Conservation (phyloP, 2,888 invertebrate genomes). For the Eristalis pertinax region DNA sequence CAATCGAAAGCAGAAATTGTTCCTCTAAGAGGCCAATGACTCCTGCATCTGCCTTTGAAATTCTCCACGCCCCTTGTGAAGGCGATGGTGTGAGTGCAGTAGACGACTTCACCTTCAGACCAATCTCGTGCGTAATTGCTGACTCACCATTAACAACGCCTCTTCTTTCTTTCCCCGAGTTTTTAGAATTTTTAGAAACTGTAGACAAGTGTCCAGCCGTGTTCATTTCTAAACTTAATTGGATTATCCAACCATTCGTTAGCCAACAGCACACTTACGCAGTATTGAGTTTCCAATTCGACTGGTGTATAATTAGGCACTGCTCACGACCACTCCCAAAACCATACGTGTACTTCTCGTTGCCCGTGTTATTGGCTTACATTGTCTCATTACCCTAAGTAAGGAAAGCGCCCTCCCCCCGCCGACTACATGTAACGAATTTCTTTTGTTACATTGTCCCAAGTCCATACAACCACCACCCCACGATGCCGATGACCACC, state of each 20-base stretch:
- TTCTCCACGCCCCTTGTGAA: too few species aligned
- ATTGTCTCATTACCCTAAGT: background rate
- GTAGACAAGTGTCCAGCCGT: too few species aligned
- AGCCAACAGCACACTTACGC: background rate
- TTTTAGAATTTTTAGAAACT: too few species aligned
- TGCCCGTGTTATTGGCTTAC: background rate
- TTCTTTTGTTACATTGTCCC: background rate
- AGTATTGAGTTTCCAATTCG: background rate
- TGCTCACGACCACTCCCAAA: background rate
- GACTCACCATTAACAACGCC: too few species aligned
- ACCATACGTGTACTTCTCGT: background rate
- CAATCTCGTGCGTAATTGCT: too few species aligned
- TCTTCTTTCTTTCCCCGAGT: too few species aligned
- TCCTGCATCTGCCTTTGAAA: too few species aligned
- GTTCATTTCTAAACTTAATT: background rate
- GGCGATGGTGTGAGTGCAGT: too few species aligned
- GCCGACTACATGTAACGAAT: background rate
- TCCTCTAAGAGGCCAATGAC: too few species aligned
- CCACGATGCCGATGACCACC: too few species aligned
- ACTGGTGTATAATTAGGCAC: background rate
- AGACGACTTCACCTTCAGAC: too few species aligned
- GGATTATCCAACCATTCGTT: background rate
- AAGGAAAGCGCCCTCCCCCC: background rate
- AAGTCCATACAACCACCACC: background rate
- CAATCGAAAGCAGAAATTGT: too few species aligned